Evolutionary conservation across 2,113 vertebrate genomes (phyloP).

Genomic region (Brachirus orientalis): DNA sequence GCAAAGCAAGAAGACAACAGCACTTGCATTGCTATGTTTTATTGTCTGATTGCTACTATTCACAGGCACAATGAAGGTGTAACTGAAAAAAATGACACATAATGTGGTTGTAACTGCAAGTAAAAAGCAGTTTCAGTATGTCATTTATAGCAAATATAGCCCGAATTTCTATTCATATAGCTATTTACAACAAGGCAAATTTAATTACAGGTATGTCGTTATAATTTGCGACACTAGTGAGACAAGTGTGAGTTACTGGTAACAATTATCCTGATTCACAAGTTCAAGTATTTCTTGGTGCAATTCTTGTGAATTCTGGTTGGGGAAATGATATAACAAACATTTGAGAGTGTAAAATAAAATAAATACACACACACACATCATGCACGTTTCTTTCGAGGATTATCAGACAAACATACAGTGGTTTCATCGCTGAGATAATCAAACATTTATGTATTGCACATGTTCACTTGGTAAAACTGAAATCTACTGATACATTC

Average conservation of each 20-base stretch:
- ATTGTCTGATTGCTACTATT: slow-evolving; percentile 42
- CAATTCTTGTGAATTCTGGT: not conserved
- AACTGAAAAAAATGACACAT: slow-evolving; percentile 30
- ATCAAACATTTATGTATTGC: slow-evolving; percentile 41
- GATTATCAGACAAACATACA: slow-evolving; percentile 34
- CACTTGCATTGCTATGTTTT: slow-evolving; percentile 40
- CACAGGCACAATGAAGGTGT: slow-evolving; percentile 34
- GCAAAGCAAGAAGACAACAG: not conserved
- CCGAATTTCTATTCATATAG: slow-evolving; percentile 3
- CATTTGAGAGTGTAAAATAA: slow-evolving; percentile 26
- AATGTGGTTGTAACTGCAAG: slow-evolving; percentile 15
- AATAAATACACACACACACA: slow-evolving; percentile 1
- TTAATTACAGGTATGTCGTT: not conserved
- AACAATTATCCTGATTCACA: slow-evolving; percentile 15
- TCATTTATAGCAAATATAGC: slow-evolving; percentile 1
- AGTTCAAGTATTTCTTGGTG: slow-evolving; percentile 34
- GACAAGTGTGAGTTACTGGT: not conserved
- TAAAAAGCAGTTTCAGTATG: not conserved
- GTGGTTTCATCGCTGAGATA: slow-evolving; percentile 23
- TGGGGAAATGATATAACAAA: slow-evolving; percentile 8
- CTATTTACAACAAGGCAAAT: slow-evolving; percentile 55
- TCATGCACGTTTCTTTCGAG: slow-evolving; percentile 50
- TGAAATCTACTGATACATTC: slow-evolving; percentile 3
- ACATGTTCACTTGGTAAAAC: slow-evolving; percentile 38
- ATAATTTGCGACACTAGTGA: slow-evolving; percentile 10